phyloP scores from a whole-genome alignment of 2,888 invertebrate genomes.

The Metallyticus violacea region DNA sequence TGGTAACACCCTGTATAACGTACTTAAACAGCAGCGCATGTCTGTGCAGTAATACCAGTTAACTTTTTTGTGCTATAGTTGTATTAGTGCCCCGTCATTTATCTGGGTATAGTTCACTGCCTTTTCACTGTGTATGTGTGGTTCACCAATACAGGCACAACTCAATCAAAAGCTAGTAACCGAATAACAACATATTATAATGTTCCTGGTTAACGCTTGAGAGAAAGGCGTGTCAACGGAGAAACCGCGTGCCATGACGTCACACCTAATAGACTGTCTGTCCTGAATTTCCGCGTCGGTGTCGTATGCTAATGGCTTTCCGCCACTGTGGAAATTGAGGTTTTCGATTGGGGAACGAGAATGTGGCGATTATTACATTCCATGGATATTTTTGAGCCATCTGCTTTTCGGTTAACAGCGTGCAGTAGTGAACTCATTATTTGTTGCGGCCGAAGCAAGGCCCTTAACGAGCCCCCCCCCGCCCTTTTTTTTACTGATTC shows the following conservation, averaged over 20 bases:
- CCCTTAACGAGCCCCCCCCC: neutral
- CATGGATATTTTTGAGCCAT: neutral
- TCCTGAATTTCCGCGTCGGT: neutral
- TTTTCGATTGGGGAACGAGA: neutral
- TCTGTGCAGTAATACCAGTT: neutral
- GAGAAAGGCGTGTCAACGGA: no score
- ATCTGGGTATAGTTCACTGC: no score
- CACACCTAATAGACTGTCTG: no score
- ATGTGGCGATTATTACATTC: neutral
- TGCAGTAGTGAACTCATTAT: neutral
- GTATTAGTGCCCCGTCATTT: neutral
- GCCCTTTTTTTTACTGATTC: neutral
- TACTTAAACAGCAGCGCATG: neutral
- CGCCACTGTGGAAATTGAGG: neutral
- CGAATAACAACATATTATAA: neutral
- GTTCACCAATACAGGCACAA: neutral
- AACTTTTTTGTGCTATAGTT: neutral
- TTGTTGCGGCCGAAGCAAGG: neutral
- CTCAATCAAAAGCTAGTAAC: no score
- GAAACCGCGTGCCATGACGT: neutral
- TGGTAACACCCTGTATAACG: neutral
- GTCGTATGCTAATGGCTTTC: neutral
- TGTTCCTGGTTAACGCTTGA: neutral
- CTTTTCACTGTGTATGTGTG: no score
- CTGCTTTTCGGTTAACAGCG: neutral